Base-by-base conservation (phyloP, 2,888 invertebrate genomes). In the Drosophila nr. fundita region DNA sequence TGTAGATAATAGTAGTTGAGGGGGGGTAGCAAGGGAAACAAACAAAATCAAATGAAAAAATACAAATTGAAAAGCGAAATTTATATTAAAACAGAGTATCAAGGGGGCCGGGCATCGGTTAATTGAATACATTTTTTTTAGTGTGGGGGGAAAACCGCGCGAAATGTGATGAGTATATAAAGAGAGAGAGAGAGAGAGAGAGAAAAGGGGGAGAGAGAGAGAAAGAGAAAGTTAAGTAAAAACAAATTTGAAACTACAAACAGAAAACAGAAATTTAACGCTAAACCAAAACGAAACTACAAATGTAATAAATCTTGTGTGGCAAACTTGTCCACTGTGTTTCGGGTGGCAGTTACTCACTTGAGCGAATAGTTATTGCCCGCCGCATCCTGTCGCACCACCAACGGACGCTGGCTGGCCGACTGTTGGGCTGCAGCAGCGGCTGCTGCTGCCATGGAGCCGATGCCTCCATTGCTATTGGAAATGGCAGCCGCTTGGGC, bases 321-420 rank as follows among this genome's bases (percentile, higher is more conserved):
- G 38, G 29, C 15, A 30, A 15, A 30, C 5, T 30, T 40, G 29
- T 5, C 50, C 50, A 29, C 50, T 6, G n/a, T 21, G 21, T 6
- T 52, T 6, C 4, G 10, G n/a, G 36, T 13, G 21, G n/a, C 29
- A 36, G 24, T 8, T 38, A 95, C 96, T 95, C 94, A 97, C 97
- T 96, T 97, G 94, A 96, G 96, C 92, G 96, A 96, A 90, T 96
- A 95, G 91, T 96, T 96, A 82, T 96, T 95, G 92, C 87, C 87
- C 52, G 96, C 96, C 91, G 96, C 96, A 93, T 96, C 96, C 93
- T 96, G 96, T 38, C 96, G 94, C 74, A 96, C 93, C 85, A 95
- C 94, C 91, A 95, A 94, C 89, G 95, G 96, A 90, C 95, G 94
- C 82, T 93, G 92, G 68, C 83, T 91, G 66, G 92, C 90, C 60